Evolutionary conservation across 2,888 invertebrate genomes (phyloP).

Genomic region (Calameuta pallipes): DNA sequence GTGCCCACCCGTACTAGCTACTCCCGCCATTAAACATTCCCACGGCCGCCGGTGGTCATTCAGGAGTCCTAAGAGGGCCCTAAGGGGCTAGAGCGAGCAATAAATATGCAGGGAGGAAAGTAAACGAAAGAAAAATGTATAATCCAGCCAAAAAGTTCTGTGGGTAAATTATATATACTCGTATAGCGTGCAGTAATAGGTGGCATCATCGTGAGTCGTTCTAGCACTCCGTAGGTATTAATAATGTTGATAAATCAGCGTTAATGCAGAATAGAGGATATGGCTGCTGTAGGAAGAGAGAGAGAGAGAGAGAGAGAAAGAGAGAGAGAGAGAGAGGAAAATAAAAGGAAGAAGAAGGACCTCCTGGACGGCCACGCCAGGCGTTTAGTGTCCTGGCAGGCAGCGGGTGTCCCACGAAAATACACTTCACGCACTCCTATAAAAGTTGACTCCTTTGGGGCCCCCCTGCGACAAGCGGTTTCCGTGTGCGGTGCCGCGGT

Average conservation of each 20-base stretch:
- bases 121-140: neutral
- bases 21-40: constrained; percentile 46
- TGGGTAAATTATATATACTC: neutral
- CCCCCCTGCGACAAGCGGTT: constrained; percentile 2
- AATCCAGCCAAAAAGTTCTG: neutral
- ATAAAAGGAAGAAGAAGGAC: constrained; percentile 23
- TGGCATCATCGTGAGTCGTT: neutral
- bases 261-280: constrained; percentile 41
- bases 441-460: constrained; percentile 29
- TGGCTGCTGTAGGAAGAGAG: neutral
- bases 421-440: constrained; percentile 42
- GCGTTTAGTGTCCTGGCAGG: constrained; percentile 30
- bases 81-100: neutral
- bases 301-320: neutral
- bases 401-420: constrained; percentile 53
- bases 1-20: constrained; percentile 22
- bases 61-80: constrained; percentile 25
- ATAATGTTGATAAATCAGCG: constrained; percentile 48
- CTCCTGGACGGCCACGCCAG: constrained; percentile 38
- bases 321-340: neutral
- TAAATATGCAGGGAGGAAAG: neutral
- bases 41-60: constrained; percentile 24
- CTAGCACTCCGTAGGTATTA: constrained; percentile 25
- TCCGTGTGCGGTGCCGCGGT: constrained; percentile 1
- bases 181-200: neutral